Evolutionary conservation across 2,113 vertebrate species (phyloP).

Genomic region (Labeo catla): DNA sequence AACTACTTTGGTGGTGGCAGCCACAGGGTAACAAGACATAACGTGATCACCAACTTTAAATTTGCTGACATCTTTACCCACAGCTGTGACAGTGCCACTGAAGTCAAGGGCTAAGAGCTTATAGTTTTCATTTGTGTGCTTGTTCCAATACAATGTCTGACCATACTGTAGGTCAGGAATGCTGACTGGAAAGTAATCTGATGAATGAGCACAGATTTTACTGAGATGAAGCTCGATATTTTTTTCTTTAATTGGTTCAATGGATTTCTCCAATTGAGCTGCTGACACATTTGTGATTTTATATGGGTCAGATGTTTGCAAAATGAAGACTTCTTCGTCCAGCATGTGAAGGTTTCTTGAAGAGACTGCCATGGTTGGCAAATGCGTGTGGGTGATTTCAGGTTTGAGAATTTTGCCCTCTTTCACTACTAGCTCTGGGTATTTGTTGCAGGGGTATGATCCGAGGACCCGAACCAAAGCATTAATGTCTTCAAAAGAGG

Average conservation of each 20-base stretch:
- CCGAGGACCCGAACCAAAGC: conserved; percentile 74
- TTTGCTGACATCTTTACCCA: conserved; percentile 76
- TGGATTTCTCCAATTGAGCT: conserved; percentile 45
- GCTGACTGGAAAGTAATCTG: conserved; percentile 86
- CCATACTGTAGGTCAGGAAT: conserved; percentile 77
- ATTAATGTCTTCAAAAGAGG: conserved; percentile 71
- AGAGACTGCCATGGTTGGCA: conserved; percentile 51
- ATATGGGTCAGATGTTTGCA: conserved; percentile 79
- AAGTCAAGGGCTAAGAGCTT: conserved; percentile 82
- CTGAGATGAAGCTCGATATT: conserved; percentile 76
- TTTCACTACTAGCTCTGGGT: conserved; percentile 80
- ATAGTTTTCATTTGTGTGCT: conserved; percentile 74
- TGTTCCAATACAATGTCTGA: conserved; percentile 81
- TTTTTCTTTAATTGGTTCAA: conserved; percentile 15
- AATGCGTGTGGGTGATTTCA: conserved; percentile 71
- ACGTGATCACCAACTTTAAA: conserved; percentile 83
- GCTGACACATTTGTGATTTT: conserved; percentile 72
- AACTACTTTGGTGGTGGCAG: conserved; percentile 72
- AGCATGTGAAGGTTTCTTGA: conserved; percentile 29
- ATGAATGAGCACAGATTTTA: conserved; percentile 82
- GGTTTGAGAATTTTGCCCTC: conserved; percentile 71
- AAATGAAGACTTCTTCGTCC: conserved; percentile 62
- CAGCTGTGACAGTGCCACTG: conserved; percentile 79
- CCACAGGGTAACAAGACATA: conserved; percentile 80
- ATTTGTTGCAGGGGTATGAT: conserved; percentile 69